These are phyloP conservation scores for Hermatobates lingyangjiaoensis DNA, from an alignment of 1,140 invertebrate species.

Conservation along the genomic window DNA sequence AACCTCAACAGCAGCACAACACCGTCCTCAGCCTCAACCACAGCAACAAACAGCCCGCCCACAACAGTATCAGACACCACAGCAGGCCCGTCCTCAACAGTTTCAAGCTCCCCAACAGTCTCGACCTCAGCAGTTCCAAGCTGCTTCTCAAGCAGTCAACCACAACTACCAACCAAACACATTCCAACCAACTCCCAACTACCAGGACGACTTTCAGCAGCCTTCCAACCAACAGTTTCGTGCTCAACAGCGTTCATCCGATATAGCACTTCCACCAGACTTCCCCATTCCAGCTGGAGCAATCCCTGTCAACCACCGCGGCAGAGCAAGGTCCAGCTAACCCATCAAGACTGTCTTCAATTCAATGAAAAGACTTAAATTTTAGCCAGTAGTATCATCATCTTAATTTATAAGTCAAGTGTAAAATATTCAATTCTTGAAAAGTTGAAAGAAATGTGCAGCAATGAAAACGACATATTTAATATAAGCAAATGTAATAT, in stretches of 20 bases:
- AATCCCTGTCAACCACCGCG: slow-evolving; percentile 7
- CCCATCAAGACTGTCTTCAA: too few relatives aligned
- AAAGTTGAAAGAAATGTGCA: too few relatives aligned
- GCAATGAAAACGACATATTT: too few relatives aligned
- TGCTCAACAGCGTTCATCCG: slow-evolving; percentile 8
- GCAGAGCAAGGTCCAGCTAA: not conserved
- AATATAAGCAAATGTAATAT: too few relatives aligned
- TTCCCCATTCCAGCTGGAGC: slow-evolving; percentile 14
- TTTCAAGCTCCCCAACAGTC: slow-evolving; percentile 2
- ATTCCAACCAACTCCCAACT: slow-evolving; percentile 8
- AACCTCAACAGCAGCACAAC: slow-evolving; percentile 10
- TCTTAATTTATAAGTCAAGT: too few relatives aligned
- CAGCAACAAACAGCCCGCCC: slow-evolving; percentile 13
- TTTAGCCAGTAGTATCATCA: too few relatives aligned
- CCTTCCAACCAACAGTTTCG: slow-evolving; percentile 11
- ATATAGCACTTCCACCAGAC: slow-evolving; percentile 1
- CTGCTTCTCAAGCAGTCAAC: slow-evolving; percentile 14
- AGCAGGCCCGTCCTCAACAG: slow-evolving; percentile 10
- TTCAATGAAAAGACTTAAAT: too few relatives aligned
- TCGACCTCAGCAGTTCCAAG: not conserved
- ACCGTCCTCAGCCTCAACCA: slow-evolving; percentile 14
- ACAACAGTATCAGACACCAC: slow-evolving; percentile 11
- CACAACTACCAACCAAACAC: slow-evolving; percentile 14
- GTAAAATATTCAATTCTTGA: too few relatives aligned
- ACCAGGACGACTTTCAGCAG: slow-evolving; percentile 9